These are phyloP conservation scores for Tamias sibiricus DNA, from an alignment of 2,113 vertebrate genomes.

Conservation along the genomic window DNA sequence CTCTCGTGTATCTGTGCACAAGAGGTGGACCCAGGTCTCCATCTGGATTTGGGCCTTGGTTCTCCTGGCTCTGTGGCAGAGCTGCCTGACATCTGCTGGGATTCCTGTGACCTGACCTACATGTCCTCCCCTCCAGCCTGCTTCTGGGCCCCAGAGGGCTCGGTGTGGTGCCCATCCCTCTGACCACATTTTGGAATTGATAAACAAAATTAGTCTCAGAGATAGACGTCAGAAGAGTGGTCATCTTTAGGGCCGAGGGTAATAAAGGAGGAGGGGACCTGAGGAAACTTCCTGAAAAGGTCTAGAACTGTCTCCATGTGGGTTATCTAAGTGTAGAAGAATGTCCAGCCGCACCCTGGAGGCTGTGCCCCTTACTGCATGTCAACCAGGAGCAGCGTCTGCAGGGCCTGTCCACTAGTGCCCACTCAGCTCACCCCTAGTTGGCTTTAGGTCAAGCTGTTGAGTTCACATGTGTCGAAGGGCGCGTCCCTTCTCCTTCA, in stretches of 20 bases:
- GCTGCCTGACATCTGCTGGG: fast-evolving
- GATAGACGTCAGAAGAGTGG: neutral
- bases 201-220: neutral
- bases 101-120: fast-evolving
- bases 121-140: too few species aligned
- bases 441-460: neutral
- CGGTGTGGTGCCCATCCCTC: neutral
- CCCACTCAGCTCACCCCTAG: neutral
- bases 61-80: neutral
- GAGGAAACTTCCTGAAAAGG: neutral
- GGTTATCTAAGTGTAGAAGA: neutral
- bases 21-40: neutral
- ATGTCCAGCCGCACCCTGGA: neutral
- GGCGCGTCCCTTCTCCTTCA: neutral
- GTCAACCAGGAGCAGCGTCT: neutral
- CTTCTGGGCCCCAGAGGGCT: fast-evolving
- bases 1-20: fast-evolving
- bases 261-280: neutral
- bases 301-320: neutral
- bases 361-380: neutral
- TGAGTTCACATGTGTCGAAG: neutral
- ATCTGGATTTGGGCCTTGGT: neutral
- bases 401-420: neutral
- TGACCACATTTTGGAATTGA: neutral
- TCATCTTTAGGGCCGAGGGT: neutral